These are phyloP conservation scores for Athetis lepigone DNA, from an alignment of 2,888 invertebrate genomes.

Conservation along the genomic window DNA sequence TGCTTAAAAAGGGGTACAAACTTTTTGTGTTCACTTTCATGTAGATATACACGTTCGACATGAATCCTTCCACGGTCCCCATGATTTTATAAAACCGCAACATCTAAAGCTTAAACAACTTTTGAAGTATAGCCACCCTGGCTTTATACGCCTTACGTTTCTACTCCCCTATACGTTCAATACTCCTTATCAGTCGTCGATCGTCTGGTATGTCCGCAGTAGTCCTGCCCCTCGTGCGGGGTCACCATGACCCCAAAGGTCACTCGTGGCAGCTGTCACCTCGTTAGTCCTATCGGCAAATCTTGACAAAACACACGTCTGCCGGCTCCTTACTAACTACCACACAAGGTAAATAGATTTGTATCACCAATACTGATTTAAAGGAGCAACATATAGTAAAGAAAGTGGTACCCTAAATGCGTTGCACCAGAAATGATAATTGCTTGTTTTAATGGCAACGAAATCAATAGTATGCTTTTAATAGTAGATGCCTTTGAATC, in stretches of 20 bases:
- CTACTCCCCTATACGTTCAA: slow-evolving; percentile 11
- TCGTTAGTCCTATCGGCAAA: slow-evolving; percentile 59
- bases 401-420: not conserved
- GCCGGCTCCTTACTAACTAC: slow-evolving; percentile 30
- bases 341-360: slow-evolving; percentile 29
- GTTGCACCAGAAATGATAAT: no score
- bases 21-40: no score
- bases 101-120: not conserved
- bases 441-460: no score
- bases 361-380: slow-evolving; percentile 9
- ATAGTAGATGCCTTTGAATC: no score
- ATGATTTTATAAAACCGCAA: no score
- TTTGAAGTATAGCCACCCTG: not conserved
- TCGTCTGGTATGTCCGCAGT: slow-evolving; percentile 25
- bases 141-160: not conserved
- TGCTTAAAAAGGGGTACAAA: no score
- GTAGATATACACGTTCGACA: no score
- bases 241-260: slow-evolving; percentile 58
- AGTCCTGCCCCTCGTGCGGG: slow-evolving; percentile 45
- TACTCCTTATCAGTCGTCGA: slow-evolving; percentile 26
- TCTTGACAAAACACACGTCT: slow-evolving; percentile 52
- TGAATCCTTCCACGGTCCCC: no score
- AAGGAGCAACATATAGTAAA: not conserved
- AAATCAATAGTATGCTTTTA: no score
- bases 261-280: slow-evolving; percentile 40